Conservation (phyloP, 1,140 invertebrate species). For the Metaphire vulgaris region DNA sequence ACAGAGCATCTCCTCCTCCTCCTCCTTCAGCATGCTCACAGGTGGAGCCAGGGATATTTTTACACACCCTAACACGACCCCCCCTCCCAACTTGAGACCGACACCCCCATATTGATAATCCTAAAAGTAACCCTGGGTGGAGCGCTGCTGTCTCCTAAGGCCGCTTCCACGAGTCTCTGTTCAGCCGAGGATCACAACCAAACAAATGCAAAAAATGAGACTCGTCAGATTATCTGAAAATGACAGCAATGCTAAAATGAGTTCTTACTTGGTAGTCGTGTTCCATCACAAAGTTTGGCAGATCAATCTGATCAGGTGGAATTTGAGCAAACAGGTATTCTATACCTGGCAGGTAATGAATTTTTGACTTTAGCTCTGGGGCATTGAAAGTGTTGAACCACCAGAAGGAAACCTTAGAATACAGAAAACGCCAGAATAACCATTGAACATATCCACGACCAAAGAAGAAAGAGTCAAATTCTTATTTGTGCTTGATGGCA, state of each 20-base stretch:
- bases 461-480: not conserved
- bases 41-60: not conserved
- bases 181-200: not conserved
- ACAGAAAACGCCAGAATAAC: constrained; percentile 31
- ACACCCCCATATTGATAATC: too few relatives aligned
- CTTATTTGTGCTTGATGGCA: too few relatives aligned
- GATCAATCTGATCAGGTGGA: constrained; percentile 81
- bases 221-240: too few relatives aligned
- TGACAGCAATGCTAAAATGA: not conserved
- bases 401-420: constrained; percentile 96
- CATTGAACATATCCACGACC: constrained; percentile 17
- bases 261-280: constrained; percentile 83
- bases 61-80: not conserved
- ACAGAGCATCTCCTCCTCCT: not conserved
- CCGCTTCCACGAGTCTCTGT: not conserved
- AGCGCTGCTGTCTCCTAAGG: too few relatives aligned
- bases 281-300: constrained; percentile 88
- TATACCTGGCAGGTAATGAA: constrained; percentile 79
- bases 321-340: constrained; percentile 86
- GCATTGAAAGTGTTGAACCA: constrained; percentile 97
- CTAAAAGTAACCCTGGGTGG: too few relatives aligned
- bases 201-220: not conserved
- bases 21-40: not conserved
- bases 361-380: constrained; percentile 86
- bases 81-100: not conserved